These are phyloP conservation scores for Lytechinus variegatus DNA, from an alignment of 35 echinoderm and acorn worm genomes.

Conservation along the genomic window DNA sequence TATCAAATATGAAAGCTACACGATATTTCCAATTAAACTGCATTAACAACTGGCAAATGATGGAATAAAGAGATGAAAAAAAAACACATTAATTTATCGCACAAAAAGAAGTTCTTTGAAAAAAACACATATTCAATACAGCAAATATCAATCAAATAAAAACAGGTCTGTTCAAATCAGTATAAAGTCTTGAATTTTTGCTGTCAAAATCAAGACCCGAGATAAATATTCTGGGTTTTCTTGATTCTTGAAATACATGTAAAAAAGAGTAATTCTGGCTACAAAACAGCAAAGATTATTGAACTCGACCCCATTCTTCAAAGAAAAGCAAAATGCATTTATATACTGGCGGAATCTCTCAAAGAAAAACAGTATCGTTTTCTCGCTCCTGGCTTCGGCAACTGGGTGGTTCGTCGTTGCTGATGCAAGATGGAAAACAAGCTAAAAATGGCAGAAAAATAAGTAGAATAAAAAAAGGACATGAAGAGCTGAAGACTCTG, in stretches of 20 bases:
- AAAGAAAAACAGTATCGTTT: constrained; percentile 6
- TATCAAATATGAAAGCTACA: too few species aligned
- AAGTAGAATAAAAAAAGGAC: not conserved
- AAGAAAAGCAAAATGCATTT: not conserved
- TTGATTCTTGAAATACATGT: not conserved
- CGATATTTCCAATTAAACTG: too few species aligned
- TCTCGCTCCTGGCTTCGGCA: not conserved
- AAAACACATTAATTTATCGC: not conserved
- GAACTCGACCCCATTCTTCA: not conserved
- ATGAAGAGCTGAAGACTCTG: not conserved
- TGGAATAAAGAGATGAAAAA: not conserved
- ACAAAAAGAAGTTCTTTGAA: not conserved
- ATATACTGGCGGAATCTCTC: not conserved
- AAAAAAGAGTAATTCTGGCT: not conserved
- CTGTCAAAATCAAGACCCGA: not conserved
- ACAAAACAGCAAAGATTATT: not conserved
- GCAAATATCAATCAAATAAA: not conserved
- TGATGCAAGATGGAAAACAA: not conserved
- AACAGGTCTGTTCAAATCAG: not conserved
- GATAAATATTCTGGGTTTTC: not conserved
- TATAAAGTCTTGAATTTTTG: not conserved
- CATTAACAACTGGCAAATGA: too few species aligned
- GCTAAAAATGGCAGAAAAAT: not conserved
- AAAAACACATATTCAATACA: not conserved
- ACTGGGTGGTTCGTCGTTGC: not conserved